Base-by-base conservation (phyloP, 2,113 vertebrate species). In the Meleagris gallopavo region DNA sequence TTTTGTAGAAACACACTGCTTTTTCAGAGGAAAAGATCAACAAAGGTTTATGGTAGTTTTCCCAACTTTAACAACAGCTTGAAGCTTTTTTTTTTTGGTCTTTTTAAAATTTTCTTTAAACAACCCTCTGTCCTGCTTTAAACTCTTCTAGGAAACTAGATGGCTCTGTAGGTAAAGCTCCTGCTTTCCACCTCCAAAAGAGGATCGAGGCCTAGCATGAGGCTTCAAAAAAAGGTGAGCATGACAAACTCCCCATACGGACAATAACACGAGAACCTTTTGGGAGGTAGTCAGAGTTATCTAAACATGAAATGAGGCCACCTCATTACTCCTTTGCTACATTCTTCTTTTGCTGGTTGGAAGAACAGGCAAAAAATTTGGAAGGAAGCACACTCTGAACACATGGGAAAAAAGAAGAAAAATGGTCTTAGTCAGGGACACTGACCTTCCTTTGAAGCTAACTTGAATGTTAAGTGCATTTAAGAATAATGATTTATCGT, bases 331-430 rank as follows among this genome's bases (percentile, higher is more conserved):
- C 57, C 75, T 96, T 93, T 91, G 92, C 93, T 94, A 95, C 96
- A 95, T 95, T 92, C 83, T 76, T 96, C 83, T 93, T 95, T 95
- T 74, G 93, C 79, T 90, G 71, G 77, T 25, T 92, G 78, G 81
- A 95, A 92, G 83, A 95, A 75, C 20, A 41, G 86, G 78, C 58
- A 72, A 75, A 22, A 83, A 22, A 52, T 7, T 77, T 24, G 50
- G 67, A 94, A 80, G 24, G 70, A 71, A 89, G 86, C n/a, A 93
- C 2, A 48, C 5, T 93, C 45, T 70, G 36, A 86, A 52, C 15
- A 72, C 19, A 65, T 4, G 17, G 29, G 30, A 70, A 77, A 58
- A 73, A 43, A n/a, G 7, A 64, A 36, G 10, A n/a, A 78, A 94
- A 93, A 74, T 40, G n/a, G 43, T 40, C 41, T 64, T 45, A 62